phyloP scores from a whole-genome alignment of 2,888 invertebrate genomes.

The Pantelozetes paolii region DNA sequence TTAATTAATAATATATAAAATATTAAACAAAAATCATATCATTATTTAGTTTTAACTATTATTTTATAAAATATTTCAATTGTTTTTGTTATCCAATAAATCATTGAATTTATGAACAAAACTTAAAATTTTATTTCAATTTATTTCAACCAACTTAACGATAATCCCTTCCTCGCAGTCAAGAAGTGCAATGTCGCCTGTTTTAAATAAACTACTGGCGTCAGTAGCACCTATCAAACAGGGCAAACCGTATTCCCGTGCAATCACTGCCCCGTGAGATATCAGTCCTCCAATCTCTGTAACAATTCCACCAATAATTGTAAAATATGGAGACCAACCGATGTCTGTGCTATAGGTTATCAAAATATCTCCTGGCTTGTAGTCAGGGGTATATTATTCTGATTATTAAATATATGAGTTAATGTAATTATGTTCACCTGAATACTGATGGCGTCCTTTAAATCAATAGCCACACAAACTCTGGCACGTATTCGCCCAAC shows the following conservation, averaged over 20 bases:
- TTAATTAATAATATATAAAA: no score
- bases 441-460: conserved; percentile 37
- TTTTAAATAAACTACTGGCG: conserved; percentile 57
- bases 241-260: conserved; percentile 78
- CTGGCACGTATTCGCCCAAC: conserved; percentile 23
- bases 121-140: no score
- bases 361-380: conserved; percentile 63
- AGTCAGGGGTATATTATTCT: background rate
- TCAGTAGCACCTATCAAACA: conserved; percentile 70
- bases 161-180: conserved; percentile 43
- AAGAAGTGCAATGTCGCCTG: conserved; percentile 45
- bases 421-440: background rate
- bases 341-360: conserved; percentile 74
- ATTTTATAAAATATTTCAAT: no score
- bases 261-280: conserved; percentile 77
- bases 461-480: conserved; percentile 36
- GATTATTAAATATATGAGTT: background rate
- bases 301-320: conserved; percentile 69
- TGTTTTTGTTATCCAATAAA: no score
- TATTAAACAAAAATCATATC: no score
- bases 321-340: conserved; percentile 81
- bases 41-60: no score
- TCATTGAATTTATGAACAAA: no score
- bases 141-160: conserved; percentile 44
- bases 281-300: conserved; percentile 78